A percentile compares a stretch with the other conserved stretches of the same genome.
These are phyloP conservation scores for Drosophila vallismaia DNA, from an alignment of 2,888 invertebrate species.

Conservation along the genomic window DNA sequence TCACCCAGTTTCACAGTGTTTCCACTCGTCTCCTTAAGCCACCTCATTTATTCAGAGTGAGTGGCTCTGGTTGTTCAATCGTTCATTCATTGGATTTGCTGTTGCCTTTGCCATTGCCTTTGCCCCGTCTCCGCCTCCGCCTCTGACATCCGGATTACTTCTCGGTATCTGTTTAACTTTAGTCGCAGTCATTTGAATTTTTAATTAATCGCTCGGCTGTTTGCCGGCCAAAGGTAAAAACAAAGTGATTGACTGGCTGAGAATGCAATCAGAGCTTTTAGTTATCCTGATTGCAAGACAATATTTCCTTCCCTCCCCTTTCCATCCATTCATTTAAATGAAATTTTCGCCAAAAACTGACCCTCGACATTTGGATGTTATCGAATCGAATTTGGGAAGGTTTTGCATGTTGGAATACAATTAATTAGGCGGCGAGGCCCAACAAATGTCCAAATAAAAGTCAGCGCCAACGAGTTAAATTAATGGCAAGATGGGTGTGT, in stretches of 20 bases:
- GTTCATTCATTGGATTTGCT: conserved; percentile 56
- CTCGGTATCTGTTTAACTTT: conserved; percentile 74
- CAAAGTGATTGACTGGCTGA: conserved; percentile 5
- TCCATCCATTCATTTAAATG: conserved; percentile 3
- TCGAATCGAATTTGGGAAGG: conserved; percentile 42
- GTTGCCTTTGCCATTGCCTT: conserved; percentile 18
- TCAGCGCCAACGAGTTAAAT: conserved; percentile 58
- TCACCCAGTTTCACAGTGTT: conserved; percentile 26
- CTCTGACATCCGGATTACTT: conserved; percentile 61
- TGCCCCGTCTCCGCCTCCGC: too few relatives aligned
- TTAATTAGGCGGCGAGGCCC: conserved; percentile 64
- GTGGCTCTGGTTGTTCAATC: conserved; percentile 40
- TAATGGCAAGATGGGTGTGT: conserved; percentile 31
- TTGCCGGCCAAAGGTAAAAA: conserved; percentile 32
- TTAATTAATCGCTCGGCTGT: conserved; percentile 68
- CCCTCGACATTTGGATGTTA: conserved; percentile 42
- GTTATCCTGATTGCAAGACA: neutral
- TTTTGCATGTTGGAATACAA: conserved; percentile 69
- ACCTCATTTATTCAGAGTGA: conserved; percentile 49
- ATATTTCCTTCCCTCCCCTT: neutral
- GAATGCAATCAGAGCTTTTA: conserved; percentile 35
- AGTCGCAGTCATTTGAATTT: conserved; percentile 70
- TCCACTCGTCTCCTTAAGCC: conserved; percentile 32
- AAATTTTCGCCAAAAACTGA: conserved; percentile 47
- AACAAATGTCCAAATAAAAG: conserved; percentile 70